phyloP scores from a whole-genome alignment of 2,113 vertebrate genomes.

The Urocynchramus pylzowi region DNA sequence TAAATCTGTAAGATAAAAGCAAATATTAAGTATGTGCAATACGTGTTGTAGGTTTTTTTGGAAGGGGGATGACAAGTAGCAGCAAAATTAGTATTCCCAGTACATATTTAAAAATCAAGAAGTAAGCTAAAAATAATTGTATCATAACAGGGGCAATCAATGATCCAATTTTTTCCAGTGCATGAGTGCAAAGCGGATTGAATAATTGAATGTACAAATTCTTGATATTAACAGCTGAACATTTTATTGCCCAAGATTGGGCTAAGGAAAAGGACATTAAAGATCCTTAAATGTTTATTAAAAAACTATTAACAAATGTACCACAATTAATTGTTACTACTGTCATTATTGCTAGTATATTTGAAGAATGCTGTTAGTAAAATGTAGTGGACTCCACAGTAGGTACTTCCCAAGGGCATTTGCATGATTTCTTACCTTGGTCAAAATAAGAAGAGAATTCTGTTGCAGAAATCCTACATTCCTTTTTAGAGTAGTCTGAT shows the following conservation, averaged over 20 bases:
- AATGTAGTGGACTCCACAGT: background rate
- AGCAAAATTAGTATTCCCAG: background rate
- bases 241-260: background rate
- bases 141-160: background rate
- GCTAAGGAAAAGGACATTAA: background rate
- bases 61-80: background rate
- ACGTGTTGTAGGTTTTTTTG: background rate
- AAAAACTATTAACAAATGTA: background rate
- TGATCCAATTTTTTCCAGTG: background rate
- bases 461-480: background rate
- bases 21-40: background rate
- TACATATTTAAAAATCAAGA: slow-evolving; percentile 45
- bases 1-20: background rate
- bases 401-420: background rate
- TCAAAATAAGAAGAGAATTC: background rate
- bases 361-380: background rate
- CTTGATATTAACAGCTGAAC: background rate
- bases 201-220: background rate
- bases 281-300: background rate
- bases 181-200: background rate
- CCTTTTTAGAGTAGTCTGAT: background rate
- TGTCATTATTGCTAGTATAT: background rate
- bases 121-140: slow-evolving; percentile 8
- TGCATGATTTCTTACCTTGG: background rate
- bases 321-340: background rate